phyloP scores from a whole-genome alignment of 2,888 invertebrate genomes.

The Nomada goodeniana region DNA sequence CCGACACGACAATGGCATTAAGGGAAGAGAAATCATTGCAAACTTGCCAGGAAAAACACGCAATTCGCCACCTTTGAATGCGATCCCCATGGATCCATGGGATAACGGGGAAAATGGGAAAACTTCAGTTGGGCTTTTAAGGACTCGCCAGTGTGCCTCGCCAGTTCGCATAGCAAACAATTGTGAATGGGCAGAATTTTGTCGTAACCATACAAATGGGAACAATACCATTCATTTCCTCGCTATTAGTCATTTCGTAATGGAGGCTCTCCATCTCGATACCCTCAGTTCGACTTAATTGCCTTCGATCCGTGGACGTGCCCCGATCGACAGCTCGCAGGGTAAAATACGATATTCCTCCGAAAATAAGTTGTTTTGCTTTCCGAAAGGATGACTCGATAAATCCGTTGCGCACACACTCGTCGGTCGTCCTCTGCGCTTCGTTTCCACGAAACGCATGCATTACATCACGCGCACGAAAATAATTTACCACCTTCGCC shows the following conservation, averaged over 20 bases:
- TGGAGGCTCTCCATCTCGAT: no score
- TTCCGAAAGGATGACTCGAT: neutral
- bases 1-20: slow-evolving; percentile 51
- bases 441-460: neutral
- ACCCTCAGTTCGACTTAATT: no score
- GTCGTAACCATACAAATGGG: no score
- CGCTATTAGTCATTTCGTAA: no score
- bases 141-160: no score
- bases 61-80: slow-evolving; percentile 18
- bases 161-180: no score
- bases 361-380: neutral
- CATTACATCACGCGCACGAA: neutral
- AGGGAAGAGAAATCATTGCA: slow-evolving; percentile 27
- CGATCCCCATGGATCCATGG: neutral
- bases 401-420: neutral
- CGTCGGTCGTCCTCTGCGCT: neutral
- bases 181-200: no score
- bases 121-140: neutral
- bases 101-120: neutral
- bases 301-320: no score
- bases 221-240: no score
- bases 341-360: neutral
- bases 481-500: neutral
- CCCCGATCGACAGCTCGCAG: no score
- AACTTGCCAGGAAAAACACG: slow-evolving; percentile 1